Base-by-base conservation (phyloP, 2,797 vertebrate genomes). In the Gymnoscopelus braueri region DNA sequence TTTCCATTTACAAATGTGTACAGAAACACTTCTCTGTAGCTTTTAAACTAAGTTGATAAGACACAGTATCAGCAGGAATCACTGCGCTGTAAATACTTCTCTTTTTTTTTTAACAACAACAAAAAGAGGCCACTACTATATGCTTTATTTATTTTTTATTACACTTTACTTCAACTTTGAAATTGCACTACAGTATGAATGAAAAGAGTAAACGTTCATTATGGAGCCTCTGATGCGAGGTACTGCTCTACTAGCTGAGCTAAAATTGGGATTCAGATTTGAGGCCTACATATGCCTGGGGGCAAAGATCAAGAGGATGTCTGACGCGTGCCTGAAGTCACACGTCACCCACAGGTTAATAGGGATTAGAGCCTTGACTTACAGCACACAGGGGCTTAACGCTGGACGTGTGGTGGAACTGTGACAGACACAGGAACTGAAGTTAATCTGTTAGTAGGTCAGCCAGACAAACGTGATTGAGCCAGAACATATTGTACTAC, bases 211-310 rank as follows among this genome's bases (percentile, higher is more conserved):
- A 19, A 19, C 1, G 19, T 19, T 19, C 1, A 19, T 19, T 19
- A 19, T 1, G 19, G 19, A 19, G 19, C 19, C 19, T 19, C 19
- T 19, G 19, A 19, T 19, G 1, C 1, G 1, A 19, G 19, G 1
- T 19, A 19, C 19, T 19, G 19, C 1, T 19, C 19, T 19, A 19
- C 19, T 19, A 66, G 65, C 72, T 85, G 74, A 87, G 75, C 71
- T 72, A 14, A 77, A 90, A 90, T 91, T 83, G 58, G 76, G 87
- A 92, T 89, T 88, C 60, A 63, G 75, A 51, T 80, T 65, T 65
- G 32, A 72, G 67, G 65, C n/a, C 5, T 56, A 47, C 51, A 52
- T 59, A 64, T 70, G 59, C 74, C 48, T 2, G 47, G 56, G 54
- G 35, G 69, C 67, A 76, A 82, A 71, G 73, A 83, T 83, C 66